Percentiles rank a stretch among this genome's conserved stretches.
Evolutionary conservation across 2,888 invertebrate genomes (phyloP).

Genomic region (Neoitamus cyanurus): DNA sequence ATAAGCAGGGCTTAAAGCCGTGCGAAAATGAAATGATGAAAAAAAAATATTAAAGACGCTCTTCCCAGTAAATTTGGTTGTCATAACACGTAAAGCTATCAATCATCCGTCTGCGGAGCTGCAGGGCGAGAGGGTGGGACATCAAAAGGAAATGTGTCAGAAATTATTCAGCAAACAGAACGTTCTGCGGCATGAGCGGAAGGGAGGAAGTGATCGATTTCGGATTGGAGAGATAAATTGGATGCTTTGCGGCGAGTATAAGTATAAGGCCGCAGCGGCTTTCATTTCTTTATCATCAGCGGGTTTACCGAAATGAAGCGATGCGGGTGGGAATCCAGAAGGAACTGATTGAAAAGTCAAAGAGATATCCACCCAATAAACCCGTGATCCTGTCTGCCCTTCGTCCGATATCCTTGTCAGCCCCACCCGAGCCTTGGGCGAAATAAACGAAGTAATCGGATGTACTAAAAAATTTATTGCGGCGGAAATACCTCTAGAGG

Average conservation of each 20-base stretch:
- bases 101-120: background rate
- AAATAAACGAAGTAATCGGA: background rate
- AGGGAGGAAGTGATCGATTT: background rate
- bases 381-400: background rate
- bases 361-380: background rate
- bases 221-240: background rate
- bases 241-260: background rate
- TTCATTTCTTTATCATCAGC: background rate
- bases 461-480: background rate
- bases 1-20: background rate
- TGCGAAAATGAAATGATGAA: background rate
- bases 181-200: background rate
- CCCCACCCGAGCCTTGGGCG: background rate
- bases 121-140: background rate
- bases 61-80: background rate
- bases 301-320: background rate
- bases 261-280: background rate
- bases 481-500: background rate
- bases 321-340: background rate
- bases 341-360: background rate
- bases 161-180: background rate
- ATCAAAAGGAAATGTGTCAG: background rate
- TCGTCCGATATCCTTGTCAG: background rate
- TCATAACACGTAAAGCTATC: constrained; percentile 5
- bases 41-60: background rate